Evolutionary conservation across 1,140 invertebrate species (phyloP).

Genomic region (Eufriesea mexicana): DNA sequence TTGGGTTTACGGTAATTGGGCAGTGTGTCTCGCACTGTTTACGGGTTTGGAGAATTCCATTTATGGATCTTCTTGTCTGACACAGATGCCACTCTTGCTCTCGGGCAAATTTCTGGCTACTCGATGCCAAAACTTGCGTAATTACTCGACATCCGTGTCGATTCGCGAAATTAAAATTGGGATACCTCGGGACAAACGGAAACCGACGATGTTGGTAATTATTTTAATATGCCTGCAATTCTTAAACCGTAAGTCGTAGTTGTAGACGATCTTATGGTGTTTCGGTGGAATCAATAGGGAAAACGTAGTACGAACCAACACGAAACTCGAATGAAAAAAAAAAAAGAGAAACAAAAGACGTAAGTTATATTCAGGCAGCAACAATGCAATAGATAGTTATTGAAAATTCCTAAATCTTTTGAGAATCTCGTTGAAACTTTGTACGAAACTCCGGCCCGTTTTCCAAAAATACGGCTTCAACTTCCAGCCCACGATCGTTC

Average conservation of each 20-base stretch:
- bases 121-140: too few species aligned
- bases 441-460: slow-evolving; percentile 49
- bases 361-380: slow-evolving; percentile 59
- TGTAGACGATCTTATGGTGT: neutral
- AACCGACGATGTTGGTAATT: neutral
- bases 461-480: slow-evolving; percentile 33
- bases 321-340: neutral
- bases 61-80: too few species aligned
- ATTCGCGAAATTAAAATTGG: too few species aligned
- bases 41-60: neutral
- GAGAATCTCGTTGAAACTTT: slow-evolving; percentile 57
- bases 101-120: too few species aligned
- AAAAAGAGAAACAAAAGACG: neutral
- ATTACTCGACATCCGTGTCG: too few species aligned
- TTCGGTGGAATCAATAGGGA: neutral
- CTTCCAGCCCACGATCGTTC: slow-evolving; percentile 32
- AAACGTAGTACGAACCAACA: slow-evolving; percentile 28
- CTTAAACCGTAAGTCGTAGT: neutral
- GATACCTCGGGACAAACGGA: too few species aligned
- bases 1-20: too few species aligned
- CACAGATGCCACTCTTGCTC: too few species aligned
- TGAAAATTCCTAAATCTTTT: slow-evolving; percentile 64
- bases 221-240: too few species aligned
- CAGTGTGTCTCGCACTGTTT: neutral
- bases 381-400: slow-evolving; percentile 68